A percentile compares a stretch with the other conserved stretches of the same genome.
These are phyloP conservation scores for Anguilla rostrata DNA, from an alignment of 2,113 vertebrate genomes.

Conservation along the genomic window DNA sequence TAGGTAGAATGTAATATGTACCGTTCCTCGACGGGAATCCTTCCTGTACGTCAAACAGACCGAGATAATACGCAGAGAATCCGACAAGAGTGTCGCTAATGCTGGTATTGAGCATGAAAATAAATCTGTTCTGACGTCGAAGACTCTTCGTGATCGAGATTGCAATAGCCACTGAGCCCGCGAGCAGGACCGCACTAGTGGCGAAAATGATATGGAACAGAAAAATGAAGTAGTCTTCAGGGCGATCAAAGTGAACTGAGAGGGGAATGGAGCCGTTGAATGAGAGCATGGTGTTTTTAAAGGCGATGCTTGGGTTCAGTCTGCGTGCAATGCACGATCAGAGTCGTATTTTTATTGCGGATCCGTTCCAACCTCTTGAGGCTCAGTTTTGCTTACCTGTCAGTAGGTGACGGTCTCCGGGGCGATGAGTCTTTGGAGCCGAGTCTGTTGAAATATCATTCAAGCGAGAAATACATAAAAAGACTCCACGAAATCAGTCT, in stretches of 20 bases:
- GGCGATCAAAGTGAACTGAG: not conserved
- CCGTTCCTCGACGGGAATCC: conserved; percentile 1
- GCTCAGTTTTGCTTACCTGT: not conserved
- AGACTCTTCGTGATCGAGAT: not conserved
- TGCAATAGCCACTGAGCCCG: not conserved
- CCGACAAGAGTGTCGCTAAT: conserved; percentile 5
- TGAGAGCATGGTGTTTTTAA: not conserved
- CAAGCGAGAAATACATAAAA: no score
- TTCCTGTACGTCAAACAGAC: conserved; percentile 5
- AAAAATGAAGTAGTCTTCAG: conserved; percentile 13
- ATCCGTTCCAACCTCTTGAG: not conserved
- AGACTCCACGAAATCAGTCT: no score
- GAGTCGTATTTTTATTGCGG: not conserved
- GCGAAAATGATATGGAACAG: not conserved
- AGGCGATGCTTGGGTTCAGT: not conserved
- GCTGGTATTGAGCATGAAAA: conserved; percentile 21
- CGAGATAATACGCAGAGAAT: not conserved
- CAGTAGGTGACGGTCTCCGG: not conserved
- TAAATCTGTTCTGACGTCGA: not conserved
- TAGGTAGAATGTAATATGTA: not conserved
- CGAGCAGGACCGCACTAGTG: not conserved
- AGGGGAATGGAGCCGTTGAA: not conserved
- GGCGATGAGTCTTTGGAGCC: not conserved
- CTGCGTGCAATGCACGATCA: not conserved
- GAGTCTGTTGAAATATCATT: no score